Evolutionary conservation across 64 coral and sea anemone species (phyloP).

Genomic region (Montipora sp.): DNA sequence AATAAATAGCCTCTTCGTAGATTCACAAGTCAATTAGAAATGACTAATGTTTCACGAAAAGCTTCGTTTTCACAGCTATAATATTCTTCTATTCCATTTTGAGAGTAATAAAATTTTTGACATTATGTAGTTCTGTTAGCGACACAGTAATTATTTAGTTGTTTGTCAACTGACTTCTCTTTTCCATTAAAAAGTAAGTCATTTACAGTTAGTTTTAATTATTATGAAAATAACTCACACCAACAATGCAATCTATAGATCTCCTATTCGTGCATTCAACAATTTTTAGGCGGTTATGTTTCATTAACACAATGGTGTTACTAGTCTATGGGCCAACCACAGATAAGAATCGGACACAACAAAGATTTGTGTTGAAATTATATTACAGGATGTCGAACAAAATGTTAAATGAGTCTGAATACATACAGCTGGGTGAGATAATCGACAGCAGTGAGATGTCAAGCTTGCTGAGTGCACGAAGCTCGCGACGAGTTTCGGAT

Average conservation of each 20-base stretch:
- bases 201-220: constrained; percentile 27
- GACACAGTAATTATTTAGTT: constrained; percentile 25
- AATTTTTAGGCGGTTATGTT: neutral
- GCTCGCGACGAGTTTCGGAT: constrained; percentile 15
- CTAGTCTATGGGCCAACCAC: constrained; percentile 23
- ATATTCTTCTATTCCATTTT: neutral
- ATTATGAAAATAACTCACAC: constrained; percentile 35
- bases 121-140: neutral
- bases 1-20: neutral
- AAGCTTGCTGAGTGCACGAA: neutral
- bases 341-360: constrained; percentile 1
- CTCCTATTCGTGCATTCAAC: neutral
- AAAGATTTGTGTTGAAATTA: neutral
- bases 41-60: no score
- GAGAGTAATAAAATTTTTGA: neutral
- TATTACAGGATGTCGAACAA: neutral
- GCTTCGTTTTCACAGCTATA: neutral
- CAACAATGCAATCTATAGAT: neutral
- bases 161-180: neutral
- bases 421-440: constrained; percentile 24
- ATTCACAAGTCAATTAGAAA: neutral
- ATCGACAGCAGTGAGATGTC: constrained; percentile 21
- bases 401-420: constrained; percentile 19
- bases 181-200: constrained; percentile 21
- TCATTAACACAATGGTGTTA: neutral